Conservation (phyloP, 1,140 invertebrate species). For the Melitaea cinxia region DNA sequence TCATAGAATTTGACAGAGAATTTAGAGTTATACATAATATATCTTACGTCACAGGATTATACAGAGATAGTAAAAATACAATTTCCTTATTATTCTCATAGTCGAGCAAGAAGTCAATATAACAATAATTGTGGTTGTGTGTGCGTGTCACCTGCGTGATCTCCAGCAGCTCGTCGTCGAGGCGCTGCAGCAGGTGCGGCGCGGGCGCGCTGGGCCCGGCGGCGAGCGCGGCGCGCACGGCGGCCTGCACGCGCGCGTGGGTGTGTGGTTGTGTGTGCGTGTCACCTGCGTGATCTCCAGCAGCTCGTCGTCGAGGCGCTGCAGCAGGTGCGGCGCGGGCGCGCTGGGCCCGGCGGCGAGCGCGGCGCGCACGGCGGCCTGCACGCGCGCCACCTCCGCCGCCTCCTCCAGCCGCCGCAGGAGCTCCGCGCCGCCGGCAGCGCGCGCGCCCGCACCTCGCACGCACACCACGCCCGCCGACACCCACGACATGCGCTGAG, state of each 20-base stretch:
- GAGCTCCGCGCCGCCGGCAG: slow-evolving; percentile 90
- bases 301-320: slow-evolving; percentile 83
- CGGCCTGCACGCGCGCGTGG: slow-evolving; percentile 84
- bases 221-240: slow-evolving; percentile 84
- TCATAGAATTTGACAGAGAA: too few species aligned
- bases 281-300: slow-evolving; percentile 85
- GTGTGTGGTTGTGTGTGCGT: background rate
- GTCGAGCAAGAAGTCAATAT: too few species aligned
- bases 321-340: slow-evolving; percentile 75
- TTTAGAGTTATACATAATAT: too few species aligned
- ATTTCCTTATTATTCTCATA: too few species aligned
- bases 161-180: slow-evolving; percentile 85
- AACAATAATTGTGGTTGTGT: background rate
- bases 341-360: slow-evolving; percentile 78
- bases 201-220: slow-evolving; percentile 81
- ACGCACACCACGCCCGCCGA: slow-evolving; percentile 97
- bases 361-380: slow-evolving; percentile 87
- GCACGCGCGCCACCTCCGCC: slow-evolving; percentile 93
- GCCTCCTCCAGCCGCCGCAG: slow-evolving; percentile 97
- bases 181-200: slow-evolving; percentile 75
- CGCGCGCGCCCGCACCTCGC: slow-evolving; percentile 92
- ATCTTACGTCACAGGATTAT: too few species aligned
- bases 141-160: slow-evolving; percentile 82
- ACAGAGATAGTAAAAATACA: too few species aligned
- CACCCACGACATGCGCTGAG: slow-evolving; percentile 93